Evolutionary conservation across 2,113 vertebrate species (phyloP).

Genomic region (Pampusana beccarii): DNA sequence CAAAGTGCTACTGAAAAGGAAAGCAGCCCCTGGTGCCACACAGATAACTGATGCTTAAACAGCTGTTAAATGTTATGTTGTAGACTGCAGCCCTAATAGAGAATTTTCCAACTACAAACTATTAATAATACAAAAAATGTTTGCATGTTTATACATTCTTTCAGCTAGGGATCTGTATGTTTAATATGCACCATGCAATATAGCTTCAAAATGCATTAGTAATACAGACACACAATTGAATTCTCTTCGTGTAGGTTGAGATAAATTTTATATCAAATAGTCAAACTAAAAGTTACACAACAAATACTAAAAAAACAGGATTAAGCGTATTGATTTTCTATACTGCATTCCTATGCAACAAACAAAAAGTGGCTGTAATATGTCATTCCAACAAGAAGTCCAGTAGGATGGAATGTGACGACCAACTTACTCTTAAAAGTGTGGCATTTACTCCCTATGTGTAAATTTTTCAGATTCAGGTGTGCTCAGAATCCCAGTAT

Average conservation of each 20-base stretch:
- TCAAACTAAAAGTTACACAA: neutral
- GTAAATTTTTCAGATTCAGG: neutral
- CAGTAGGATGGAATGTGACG: neutral
- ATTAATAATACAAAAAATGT: neutral
- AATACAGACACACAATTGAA: neutral
- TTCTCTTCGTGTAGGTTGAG: neutral
- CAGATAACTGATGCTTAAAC: constrained; percentile 21
- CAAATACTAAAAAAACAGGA: neutral
- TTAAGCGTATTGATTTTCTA: neutral
- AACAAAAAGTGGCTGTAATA: neutral
- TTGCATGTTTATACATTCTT: neutral
- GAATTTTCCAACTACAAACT: neutral
- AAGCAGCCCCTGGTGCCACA: neutral
- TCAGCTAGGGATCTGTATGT: neutral
- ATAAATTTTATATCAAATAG: neutral
- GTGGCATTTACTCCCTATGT: neutral
- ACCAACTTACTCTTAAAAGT: neutral
- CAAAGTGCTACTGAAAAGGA: neutral
- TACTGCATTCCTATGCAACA: neutral
- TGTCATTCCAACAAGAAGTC: neutral
- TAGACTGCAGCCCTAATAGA: neutral
- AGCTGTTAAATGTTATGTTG: neutral
- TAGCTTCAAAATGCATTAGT: neutral
- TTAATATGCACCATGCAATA: neutral
- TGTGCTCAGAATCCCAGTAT: neutral